Evolutionary conservation across 2,797 vertebrate genomes (phyloP).

Genomic region (Parauchenoglanis punctatus): DNA sequence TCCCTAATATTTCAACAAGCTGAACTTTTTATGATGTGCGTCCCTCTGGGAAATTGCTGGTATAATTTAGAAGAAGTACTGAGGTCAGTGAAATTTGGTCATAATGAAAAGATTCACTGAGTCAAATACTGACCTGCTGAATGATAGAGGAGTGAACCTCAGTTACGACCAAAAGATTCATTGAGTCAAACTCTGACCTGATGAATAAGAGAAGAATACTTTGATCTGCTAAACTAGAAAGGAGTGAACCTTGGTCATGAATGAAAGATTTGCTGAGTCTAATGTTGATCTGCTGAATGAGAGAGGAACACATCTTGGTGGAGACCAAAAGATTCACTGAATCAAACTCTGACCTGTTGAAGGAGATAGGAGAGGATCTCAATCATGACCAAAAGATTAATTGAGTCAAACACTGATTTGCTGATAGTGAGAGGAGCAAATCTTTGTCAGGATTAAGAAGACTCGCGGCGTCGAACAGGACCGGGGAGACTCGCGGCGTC

Average conservation of each 20-base stretch:
- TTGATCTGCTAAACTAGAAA: not conserved
- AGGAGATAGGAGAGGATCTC: not conserved
- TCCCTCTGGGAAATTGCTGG: not conserved
- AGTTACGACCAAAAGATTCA: not conserved
- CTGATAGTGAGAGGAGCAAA: not conserved
- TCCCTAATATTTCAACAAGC: constrained; percentile 2
- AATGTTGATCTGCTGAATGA: not conserved
- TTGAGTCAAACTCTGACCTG: not conserved
- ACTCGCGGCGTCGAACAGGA: not conserved
- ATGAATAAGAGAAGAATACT: not conserved
- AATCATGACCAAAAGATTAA: not conserved
- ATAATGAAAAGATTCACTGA: not conserved
- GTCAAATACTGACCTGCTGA: not conserved
- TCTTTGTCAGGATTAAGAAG: not conserved
- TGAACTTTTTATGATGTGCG: not conserved
- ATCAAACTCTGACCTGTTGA: not conserved
- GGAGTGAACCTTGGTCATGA: not conserved
- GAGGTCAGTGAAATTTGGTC: not conserved
- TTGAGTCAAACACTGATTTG: not conserved
- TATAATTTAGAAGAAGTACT: not conserved
- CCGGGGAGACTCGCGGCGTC: not conserved
- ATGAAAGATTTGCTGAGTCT: not conserved
- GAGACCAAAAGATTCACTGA: not conserved
- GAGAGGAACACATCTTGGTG: not conserved
- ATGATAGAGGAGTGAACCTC: not conserved